These are phyloP conservation scores for Microtus richardsoni DNA, from an alignment of 2,113 vertebrate species.

Conservation along the genomic window DNA sequence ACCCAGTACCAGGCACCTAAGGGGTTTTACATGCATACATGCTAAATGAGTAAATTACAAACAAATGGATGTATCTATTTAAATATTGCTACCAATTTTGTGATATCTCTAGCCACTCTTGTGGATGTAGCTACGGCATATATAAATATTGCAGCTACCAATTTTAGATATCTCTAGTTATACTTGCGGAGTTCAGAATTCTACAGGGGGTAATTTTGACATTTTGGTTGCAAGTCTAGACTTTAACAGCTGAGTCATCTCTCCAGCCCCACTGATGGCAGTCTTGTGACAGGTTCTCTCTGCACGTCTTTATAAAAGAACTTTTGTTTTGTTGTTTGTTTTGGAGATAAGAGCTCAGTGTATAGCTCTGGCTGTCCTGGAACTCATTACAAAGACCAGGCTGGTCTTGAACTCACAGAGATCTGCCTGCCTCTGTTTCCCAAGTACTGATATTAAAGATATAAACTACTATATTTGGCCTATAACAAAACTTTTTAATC, in stretches of 20 bases:
- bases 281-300: neutral
- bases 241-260: neutral
- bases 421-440: neutral
- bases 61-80: neutral
- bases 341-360: neutral
- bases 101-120: neutral
- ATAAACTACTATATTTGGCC: neutral
- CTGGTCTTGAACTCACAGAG: neutral
- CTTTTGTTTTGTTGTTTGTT: neutral
- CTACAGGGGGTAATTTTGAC: neutral
- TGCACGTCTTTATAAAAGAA: neutral
- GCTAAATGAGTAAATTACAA: conserved; percentile 20
- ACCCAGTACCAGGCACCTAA: neutral
- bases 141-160: neutral
- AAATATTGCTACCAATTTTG: neutral
- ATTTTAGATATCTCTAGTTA: neutral
- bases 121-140: neutral
- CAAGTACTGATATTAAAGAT: neutral
- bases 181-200: neutral
- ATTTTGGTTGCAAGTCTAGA: neutral
- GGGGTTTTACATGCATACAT: neutral
- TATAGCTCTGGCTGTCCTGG: neutral
- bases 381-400: neutral
- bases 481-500: neutral
- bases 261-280: neutral